These are phyloP conservation scores for Campoplex nolae DNA, from an alignment of 2,888 invertebrate species.

Conservation along the genomic window DNA sequence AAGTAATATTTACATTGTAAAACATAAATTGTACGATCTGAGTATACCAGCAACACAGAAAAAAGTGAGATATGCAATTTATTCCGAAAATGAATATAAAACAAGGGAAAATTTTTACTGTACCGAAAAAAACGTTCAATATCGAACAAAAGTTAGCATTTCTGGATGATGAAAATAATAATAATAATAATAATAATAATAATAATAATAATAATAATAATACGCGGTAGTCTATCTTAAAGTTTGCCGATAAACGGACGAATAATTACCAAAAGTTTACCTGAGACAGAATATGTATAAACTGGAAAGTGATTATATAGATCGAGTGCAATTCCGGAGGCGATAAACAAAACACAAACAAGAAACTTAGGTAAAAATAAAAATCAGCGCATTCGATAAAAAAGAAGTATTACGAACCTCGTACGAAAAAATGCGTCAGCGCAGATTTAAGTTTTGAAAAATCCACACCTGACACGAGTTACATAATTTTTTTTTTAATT, in stretches of 20 bases:
- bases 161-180: not conserved
- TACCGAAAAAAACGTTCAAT: not conserved
- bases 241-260: constrained; percentile 4
- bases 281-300: not conserved
- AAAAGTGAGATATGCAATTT: not conserved
- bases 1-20: not conserved
- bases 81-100: not conserved
- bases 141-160: not conserved
- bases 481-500: constrained; percentile 30
- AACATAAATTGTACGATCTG: not conserved
- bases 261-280: constrained; percentile 17
- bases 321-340: not conserved
- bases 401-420: constrained; percentile 25
- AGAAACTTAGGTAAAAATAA: not conserved
- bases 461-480: constrained; percentile 27
- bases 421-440: constrained; percentile 9
- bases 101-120: not conserved
- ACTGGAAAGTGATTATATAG: not conserved
- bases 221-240: not conserved
- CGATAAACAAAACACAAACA: constrained; percentile 9
- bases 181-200: not conserved
- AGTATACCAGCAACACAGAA: not conserved
- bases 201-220: not conserved
- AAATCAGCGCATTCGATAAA: not conserved
- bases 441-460: not conserved